Conservation (phyloP, 37 sponge, comb jelly and placozoan genomes). For the Theonella swinhoei region DNA sequence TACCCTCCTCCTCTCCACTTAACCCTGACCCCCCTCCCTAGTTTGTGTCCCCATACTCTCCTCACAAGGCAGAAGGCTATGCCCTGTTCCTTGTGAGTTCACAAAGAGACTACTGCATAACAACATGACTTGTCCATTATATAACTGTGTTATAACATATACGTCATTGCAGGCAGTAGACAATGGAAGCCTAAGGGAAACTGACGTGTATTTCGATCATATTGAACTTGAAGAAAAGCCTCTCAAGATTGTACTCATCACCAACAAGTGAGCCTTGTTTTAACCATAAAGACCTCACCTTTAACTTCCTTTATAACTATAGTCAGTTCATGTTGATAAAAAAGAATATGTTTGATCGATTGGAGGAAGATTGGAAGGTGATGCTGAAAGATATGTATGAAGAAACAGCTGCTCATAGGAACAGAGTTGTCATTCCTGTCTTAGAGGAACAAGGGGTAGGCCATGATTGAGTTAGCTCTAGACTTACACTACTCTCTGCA, state of each 20-base stretch:
- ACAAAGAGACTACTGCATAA: too few species aligned
- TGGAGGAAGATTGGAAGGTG: constrained; percentile 15
- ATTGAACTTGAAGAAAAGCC: constrained; percentile 53
- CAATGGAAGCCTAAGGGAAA: constrained; percentile 31
- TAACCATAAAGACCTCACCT: too few species aligned
- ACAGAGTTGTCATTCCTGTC: not conserved
- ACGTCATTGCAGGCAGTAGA: constrained; percentile 3
- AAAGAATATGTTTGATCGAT: not conserved
- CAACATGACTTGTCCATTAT: not conserved
- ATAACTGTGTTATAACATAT: not conserved
- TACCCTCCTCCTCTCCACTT: not conserved
- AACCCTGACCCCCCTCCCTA: constrained; percentile 5
- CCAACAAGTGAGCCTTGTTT: constrained; percentile 60
- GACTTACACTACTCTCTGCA: too few species aligned
- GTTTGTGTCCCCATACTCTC: constrained; percentile 67
- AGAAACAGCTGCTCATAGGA: not conserved
- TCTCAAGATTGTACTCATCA: constrained; percentile 47
- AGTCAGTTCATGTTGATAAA: constrained; percentile 21
- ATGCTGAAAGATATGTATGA: constrained; percentile 5
- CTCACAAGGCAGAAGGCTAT: constrained; percentile 49
- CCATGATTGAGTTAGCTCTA: too few species aligned
- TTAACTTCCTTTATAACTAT: not conserved
- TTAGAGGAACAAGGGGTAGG: not conserved
- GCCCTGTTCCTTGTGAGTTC: constrained; percentile 61
- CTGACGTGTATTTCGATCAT: constrained; percentile 45